These are phyloP conservation scores for Arenaria interpres DNA, from an alignment of 2,113 vertebrate genomes.

Conservation along the genomic window DNA sequence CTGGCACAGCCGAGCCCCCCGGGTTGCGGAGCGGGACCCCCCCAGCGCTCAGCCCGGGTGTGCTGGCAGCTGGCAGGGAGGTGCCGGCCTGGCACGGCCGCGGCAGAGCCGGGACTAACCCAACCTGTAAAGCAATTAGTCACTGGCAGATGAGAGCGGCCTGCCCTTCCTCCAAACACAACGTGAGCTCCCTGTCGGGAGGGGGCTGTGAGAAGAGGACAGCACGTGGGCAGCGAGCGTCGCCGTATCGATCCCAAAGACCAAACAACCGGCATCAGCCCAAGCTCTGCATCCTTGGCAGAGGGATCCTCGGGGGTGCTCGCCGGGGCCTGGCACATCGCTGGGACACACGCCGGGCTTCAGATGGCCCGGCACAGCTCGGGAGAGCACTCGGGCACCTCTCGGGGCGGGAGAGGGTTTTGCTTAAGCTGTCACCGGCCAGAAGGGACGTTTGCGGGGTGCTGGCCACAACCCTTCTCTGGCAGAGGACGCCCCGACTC, in stretches of 20 bases:
- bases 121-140: slow-evolving; percentile 49
- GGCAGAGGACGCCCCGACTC: not conserved
- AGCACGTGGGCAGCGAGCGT: fast-evolving
- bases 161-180: not conserved
- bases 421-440: not conserved
- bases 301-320: not conserved
- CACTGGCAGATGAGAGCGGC: not conserved
- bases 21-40: fast-evolving
- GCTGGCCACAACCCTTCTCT: fast-evolving
- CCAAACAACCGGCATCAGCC: fast-evolving
- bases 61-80: not conserved
- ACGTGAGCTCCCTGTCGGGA: not conserved
- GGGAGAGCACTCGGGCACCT: fast-evolving
- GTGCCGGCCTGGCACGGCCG: not conserved
- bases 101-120: not conserved
- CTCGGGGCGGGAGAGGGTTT: fast-evolving
- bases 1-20: not conserved
- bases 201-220: not conserved
- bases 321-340: too few species aligned
- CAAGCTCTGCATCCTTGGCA: fast-evolving
- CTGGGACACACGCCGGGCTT: fast-evolving
- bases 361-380: fast-evolving
- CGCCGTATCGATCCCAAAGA: not conserved
- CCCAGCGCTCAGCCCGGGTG: not conserved
- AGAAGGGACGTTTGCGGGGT: fast-evolving